Percentiles rank a stretch among this genome's conserved stretches.
phyloP scores from a whole-genome alignment of 2,113 vertebrate species.

The Oceanodroma tethys region DNA sequence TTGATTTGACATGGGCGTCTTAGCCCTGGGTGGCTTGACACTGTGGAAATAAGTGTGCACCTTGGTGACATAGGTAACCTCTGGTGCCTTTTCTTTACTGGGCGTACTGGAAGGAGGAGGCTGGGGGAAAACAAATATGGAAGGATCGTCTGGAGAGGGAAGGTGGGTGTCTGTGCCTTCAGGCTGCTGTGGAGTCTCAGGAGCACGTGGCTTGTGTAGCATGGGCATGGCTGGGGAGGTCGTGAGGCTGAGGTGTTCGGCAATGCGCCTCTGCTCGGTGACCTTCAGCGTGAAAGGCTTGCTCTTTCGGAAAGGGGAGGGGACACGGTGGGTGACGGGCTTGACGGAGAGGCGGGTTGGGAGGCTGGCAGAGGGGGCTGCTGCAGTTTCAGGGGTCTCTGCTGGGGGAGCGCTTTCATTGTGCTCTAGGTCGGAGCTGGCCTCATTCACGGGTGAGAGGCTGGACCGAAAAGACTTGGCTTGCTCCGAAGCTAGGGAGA shows the following conservation, averaged over 20 bases:
- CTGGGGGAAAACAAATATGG: not conserved
- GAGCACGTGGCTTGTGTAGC: not conserved
- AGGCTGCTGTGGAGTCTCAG: not conserved
- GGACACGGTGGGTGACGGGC: conserved; percentile 48
- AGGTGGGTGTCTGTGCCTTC: not conserved
- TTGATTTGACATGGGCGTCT: not conserved
- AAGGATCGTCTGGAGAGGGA: not conserved
- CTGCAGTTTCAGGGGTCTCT: conserved; percentile 24
- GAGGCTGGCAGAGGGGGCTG: not conserved
- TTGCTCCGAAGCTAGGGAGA: conserved; percentile 57
- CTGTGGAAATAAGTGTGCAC: conserved; percentile 19
- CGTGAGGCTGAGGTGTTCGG: conserved; percentile 21
- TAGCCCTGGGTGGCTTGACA: not conserved
- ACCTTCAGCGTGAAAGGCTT: conserved; percentile 63
- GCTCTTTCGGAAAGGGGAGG: conserved; percentile 68
- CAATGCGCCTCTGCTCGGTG: conserved; percentile 29
- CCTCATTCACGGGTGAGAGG: conserved; percentile 90
- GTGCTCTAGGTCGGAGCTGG: conserved; percentile 81
- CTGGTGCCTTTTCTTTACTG: not conserved
- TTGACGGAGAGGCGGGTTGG: conserved; percentile 37
- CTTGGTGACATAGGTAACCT: not conserved
- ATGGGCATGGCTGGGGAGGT: not conserved
- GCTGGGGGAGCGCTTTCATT: conserved; percentile 63
- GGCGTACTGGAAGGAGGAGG: not conserved
- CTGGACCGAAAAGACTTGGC: conserved; percentile 78